These are phyloP conservation scores for Zele albiditarsus DNA, from an alignment of 2,888 invertebrate species.

Conservation along the genomic window DNA sequence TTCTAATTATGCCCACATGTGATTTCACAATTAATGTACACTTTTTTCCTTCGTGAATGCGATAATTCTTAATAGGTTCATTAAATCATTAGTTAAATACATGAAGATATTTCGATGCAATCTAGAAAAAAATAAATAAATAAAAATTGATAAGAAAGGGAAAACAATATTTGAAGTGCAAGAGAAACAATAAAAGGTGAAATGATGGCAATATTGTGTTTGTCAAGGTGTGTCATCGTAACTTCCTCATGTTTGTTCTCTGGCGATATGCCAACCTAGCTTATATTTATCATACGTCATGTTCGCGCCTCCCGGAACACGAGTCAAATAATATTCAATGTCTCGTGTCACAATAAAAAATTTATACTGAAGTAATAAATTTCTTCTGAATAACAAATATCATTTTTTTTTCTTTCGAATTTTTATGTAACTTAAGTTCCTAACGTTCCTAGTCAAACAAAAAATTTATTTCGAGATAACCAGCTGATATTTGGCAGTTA, in stretches of 20 bases:
- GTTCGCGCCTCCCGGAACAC: not conserved
- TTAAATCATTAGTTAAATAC: not conserved
- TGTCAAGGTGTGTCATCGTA: not conserved
- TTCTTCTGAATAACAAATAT: not conserved
- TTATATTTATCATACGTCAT: constrained; percentile 1
- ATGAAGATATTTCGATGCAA: not conserved
- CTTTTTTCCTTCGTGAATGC: too few relatives aligned
- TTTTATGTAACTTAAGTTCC: too few relatives aligned
- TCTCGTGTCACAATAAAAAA: constrained; percentile 5
- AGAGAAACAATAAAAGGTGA: not conserved
- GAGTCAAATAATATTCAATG: constrained; percentile 2
- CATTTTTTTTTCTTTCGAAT: too few relatives aligned
- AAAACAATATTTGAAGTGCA: not conserved
- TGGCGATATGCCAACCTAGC: not conserved
- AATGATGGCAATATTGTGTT: not conserved
- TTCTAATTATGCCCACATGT: too few relatives aligned
- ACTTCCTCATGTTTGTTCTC: not conserved
- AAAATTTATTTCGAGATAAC: too few relatives aligned
- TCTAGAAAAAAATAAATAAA: not conserved
- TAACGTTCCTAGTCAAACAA: too few relatives aligned
- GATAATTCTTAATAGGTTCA: too few relatives aligned
- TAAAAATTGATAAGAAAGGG: not conserved
- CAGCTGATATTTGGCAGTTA: too few relatives aligned
- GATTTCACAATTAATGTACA: too few relatives aligned
- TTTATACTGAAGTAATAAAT: not conserved